Base-by-base conservation (phyloP, 2,888 invertebrate genomes). In the Pecten maximus region DNA sequence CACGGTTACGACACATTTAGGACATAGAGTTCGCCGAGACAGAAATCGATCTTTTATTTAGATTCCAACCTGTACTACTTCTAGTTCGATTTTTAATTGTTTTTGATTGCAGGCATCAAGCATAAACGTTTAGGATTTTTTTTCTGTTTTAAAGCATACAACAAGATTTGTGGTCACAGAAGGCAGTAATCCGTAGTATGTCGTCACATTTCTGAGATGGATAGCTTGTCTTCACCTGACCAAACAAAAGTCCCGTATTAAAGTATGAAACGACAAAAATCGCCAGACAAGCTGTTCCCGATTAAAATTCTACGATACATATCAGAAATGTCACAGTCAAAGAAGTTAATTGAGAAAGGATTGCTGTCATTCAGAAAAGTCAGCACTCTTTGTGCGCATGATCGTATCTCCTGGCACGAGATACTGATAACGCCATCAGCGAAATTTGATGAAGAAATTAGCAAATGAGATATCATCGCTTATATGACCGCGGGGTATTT, bases 301-400 rank as follows among this genome's bases (percentile, higher is more conserved):
- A 74, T 74, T 35, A 74, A 74, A 74, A 74, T 74, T 74, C 74
- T 74, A 10, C 28, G 74, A 74, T 74, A 35, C 74, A 74, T 74
- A 74, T 74, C 28, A 15, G 12, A 35, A 28, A 74, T 74, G 74
- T 74, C 35, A 74, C 74, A 28, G 28, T 19, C 74, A 35, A 74
- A 35, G 74, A 74, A 74, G 74, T 74, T 74, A 35, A 74, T 74
- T 74, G 74, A 74, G 74, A 74, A 74, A 74, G 74, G 28, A 74
- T 35, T 74, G 28, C 74, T 74, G 74, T 74, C 74, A 6, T 74
- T 74, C 74, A 35, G 35, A 74, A 35, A 3, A 74, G 74, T 74
- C 28, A 74, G 74, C 35, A 74, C 74, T 12, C 74, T 35, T 74
- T 74, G 74, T 74, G 35, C 74, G 74, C 74, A 74, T 74, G 74